Evolutionary conservation across 2,113 vertebrate species (phyloP).

Genomic region (Athene cunicularia): DNA sequence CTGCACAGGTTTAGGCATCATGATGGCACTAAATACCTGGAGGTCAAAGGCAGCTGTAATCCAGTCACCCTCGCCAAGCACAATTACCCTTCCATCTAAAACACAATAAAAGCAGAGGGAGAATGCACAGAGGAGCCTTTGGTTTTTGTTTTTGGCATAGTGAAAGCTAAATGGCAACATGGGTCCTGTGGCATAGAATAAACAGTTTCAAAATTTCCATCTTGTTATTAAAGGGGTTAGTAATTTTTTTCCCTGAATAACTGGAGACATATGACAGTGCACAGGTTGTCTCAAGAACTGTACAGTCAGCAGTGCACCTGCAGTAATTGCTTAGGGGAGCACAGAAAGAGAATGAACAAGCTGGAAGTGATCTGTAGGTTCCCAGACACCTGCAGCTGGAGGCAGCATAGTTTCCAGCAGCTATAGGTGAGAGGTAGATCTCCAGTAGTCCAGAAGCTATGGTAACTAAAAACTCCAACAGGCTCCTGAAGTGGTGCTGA

Average conservation of each 20-base stretch:
- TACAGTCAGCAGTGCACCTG: background rate
- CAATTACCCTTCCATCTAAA: constrained; percentile 20
- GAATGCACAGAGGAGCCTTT: background rate
- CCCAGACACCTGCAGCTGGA: background rate
- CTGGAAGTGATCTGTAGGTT: background rate
- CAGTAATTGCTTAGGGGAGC: background rate
- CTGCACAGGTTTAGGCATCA: background rate
- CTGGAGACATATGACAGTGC: background rate
- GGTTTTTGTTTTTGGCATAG: background rate
- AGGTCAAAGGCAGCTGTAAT: constrained; percentile 14
- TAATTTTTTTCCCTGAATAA: background rate
- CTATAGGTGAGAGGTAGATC: background rate
- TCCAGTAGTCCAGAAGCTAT: background rate
- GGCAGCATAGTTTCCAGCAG: background rate
- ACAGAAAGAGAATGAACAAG: background rate
- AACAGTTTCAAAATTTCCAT: background rate
- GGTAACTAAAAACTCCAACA: background rate
- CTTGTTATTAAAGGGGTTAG: background rate
- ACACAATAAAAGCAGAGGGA: background rate
- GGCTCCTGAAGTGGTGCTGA: background rate
- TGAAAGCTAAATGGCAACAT: background rate
- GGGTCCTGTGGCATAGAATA: background rate
- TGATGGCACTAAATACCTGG: background rate
- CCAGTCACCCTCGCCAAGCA: background rate
- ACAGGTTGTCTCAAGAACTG: background rate